Evolutionary conservation across 2,797 vertebrate species (phyloP).

Genomic region (Dermochelys coriacea): DNA sequence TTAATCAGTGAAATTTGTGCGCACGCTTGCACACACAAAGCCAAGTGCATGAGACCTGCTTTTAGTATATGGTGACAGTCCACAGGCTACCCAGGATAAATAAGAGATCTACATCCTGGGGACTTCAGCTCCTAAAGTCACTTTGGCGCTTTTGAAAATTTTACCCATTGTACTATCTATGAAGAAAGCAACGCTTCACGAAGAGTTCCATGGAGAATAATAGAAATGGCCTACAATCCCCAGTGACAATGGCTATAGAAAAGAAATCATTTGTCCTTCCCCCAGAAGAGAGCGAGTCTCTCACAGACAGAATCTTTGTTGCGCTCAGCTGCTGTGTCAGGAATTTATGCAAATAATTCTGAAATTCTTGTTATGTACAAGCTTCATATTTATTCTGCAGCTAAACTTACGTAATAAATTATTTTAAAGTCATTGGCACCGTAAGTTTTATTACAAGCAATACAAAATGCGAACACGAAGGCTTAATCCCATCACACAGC

Average conservation of each 20-base stretch:
- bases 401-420: not conserved
- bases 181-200: not conserved
- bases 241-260: not conserved
- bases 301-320: not conserved
- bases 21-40: accelerated
- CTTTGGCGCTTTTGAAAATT: not conserved
- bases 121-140: not conserved
- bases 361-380: not conserved
- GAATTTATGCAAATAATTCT: not conserved
- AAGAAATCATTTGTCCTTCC: not conserved
- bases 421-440: not conserved
- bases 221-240: not conserved
- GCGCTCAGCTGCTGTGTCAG: not conserved
- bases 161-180: not conserved
- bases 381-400: not conserved
- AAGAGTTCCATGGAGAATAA: not conserved
- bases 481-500: not conserved
- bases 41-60: not conserved
- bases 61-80: slow-evolving; percentile 9
- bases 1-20: not conserved
- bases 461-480: not conserved
- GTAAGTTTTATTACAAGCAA: not conserved
- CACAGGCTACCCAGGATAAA: not conserved
- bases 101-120: not conserved
- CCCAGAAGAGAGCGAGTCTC: not conserved